Conservation (phyloP, 2,797 vertebrate genomes). For the Orestias chungarensis region DNA sequence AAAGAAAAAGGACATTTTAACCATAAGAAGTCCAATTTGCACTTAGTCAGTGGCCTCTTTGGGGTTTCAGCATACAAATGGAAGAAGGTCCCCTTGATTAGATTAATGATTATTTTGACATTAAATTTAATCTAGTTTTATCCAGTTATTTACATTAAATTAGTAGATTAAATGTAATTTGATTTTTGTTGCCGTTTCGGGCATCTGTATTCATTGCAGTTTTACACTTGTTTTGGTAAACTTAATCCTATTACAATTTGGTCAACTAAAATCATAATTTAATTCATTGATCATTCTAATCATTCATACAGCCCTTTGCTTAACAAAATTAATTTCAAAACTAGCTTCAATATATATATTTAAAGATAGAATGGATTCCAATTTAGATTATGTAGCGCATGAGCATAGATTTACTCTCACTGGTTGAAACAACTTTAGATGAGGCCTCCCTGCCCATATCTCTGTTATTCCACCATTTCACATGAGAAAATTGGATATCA, state of each 20-base stretch:
- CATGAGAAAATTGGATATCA: neutral
- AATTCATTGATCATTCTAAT: neutral
- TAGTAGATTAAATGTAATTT: neutral
- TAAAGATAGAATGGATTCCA: neutral
- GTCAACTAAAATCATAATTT: neutral
- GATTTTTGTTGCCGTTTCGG: neutral
- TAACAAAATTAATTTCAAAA: neutral
- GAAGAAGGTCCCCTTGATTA: too few relatives aligned
- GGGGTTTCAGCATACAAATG: neutral
- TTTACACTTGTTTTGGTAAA: too few relatives aligned
- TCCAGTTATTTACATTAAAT: neutral
- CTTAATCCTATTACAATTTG: neutral
- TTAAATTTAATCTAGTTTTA: neutral
- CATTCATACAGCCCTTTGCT: neutral
- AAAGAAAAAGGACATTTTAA: neutral
- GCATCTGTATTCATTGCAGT: neutral
- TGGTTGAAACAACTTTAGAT: neutral
- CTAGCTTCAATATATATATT: neutral
- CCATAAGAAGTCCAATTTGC: neutral
- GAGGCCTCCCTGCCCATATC: neutral
- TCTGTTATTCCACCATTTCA: neutral
- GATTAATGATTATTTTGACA: too few relatives aligned
- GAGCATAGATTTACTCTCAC: neutral
- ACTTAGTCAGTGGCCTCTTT: neutral
- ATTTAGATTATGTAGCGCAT: neutral